These are phyloP conservation scores for Cheilosia urbana DNA, from an alignment of 2,888 invertebrate species.

Conservation along the genomic window DNA sequence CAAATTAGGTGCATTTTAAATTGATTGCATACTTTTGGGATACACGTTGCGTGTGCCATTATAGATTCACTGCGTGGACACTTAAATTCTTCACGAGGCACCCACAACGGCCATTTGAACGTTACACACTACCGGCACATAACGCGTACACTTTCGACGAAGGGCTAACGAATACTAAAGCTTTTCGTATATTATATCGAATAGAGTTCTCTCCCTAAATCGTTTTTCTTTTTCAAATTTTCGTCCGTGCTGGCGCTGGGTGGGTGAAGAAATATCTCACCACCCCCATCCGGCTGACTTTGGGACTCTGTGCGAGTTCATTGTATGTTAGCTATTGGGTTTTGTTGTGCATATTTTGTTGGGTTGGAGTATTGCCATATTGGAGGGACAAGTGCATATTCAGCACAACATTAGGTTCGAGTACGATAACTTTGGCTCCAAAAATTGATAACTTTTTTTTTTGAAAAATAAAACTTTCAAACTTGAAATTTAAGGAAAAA, in stretches of 20 bases:
- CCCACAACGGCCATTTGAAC: not conserved
- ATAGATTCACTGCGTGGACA: slow-evolving; percentile 4
- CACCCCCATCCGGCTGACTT: slow-evolving; percentile 23
- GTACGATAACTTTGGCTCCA: too few species aligned
- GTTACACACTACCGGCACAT: slow-evolving; percentile 23
- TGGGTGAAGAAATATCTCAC: slow-evolving; percentile 33
- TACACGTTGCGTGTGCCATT: not conserved
- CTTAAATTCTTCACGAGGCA: slow-evolving; percentile 14
- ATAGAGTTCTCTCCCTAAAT: slow-evolving; percentile 34
- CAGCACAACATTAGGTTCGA: too few species aligned
- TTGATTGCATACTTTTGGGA: slow-evolving; percentile 41
- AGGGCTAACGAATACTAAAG: slow-evolving; percentile 49
- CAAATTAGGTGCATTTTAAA: not conserved
- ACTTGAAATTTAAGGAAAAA: too few species aligned
- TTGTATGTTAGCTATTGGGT: slow-evolving; percentile 44
- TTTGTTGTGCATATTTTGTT: slow-evolving; percentile 44
- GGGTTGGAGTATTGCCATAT: slow-evolving; percentile 23
- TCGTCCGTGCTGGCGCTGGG: not conserved
- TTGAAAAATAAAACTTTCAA: too few species aligned
- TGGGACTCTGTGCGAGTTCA: slow-evolving; percentile 25
- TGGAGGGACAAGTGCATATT: not conserved
- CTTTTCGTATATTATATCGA: not conserved
- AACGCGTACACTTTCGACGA: slow-evolving; percentile 31
- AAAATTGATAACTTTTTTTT: too few species aligned
- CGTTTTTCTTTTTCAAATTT: slow-evolving; percentile 16